Evolutionary conservation across 2,888 invertebrate genomes (phyloP).

Genomic region (Cistogaster globosa): DNA sequence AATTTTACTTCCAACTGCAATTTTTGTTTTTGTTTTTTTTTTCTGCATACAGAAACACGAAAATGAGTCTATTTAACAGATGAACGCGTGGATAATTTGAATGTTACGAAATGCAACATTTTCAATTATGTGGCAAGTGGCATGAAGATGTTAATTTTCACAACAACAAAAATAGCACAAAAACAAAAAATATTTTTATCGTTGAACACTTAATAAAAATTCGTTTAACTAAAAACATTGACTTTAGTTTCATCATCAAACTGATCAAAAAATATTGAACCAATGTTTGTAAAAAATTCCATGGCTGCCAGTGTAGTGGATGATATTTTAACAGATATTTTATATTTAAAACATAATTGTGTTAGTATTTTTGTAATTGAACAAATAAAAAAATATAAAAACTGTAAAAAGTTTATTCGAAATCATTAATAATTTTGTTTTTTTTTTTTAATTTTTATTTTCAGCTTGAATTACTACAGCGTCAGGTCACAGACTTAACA

Average conservation of each 20-base stretch:
- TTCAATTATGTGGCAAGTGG: constrained; percentile 25
- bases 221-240: background rate
- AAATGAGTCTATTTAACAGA: constrained; percentile 46
- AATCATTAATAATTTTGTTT: background rate
- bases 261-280: constrained; percentile 68
- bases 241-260: background rate
- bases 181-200: background rate
- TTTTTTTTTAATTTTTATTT: constrained; percentile 74
- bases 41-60: constrained; percentile 29
- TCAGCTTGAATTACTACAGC: constrained; percentile 95
- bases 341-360: constrained; percentile 81
- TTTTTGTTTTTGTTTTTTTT: background rate
- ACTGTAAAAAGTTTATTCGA: too few relatives aligned
- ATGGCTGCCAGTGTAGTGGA: constrained; percentile 81
- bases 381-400: background rate
- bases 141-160: constrained; percentile 50
- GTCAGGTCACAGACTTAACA: constrained; percentile 94
- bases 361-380: constrained; percentile 77
- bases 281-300: constrained; percentile 82
- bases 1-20: constrained; percentile 22
- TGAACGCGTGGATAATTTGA: constrained; percentile 60
- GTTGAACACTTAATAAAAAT: too few relatives aligned
- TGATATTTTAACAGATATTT: constrained; percentile 81
- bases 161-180: background rate
- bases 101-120: constrained; percentile 35